A percentile compares a stretch with the other conserved stretches of the same genome.
Conservation (phyloP, 2,113 vertebrate species). For the Arvicanthis niloticus region DNA sequence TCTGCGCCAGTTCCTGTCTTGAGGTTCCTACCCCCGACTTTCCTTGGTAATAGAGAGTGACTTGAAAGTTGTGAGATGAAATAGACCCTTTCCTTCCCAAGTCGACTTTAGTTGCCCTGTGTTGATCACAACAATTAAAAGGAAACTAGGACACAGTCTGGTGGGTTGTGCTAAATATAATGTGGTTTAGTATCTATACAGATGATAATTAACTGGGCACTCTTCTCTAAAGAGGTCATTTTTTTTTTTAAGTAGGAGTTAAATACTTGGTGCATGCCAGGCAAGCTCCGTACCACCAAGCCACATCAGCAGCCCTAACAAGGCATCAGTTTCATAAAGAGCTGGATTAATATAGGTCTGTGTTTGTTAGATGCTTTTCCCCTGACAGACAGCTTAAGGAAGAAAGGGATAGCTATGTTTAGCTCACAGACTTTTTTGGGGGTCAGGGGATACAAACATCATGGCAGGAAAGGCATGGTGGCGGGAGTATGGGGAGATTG, state of each 20-base stretch:
- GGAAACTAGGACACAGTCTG: not conserved
- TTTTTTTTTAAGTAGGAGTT: not conserved
- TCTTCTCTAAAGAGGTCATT: not conserved
- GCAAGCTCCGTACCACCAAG: not conserved
- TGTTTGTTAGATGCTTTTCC: not conserved
- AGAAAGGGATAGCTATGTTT: not conserved
- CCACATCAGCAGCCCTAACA: not conserved
- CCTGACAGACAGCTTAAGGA: too few species aligned
- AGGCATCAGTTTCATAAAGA: not conserved
- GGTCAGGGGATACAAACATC: too few species aligned
- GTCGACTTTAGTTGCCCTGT: not conserved
- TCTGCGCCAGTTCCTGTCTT: not conserved
- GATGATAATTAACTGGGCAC: not conserved
- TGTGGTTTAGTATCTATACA: constrained; percentile 7
- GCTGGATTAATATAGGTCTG: not conserved
- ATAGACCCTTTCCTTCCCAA: not conserved
- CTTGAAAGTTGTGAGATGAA: not conserved
- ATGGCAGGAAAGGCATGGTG: not conserved
- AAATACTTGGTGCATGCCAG: not conserved
- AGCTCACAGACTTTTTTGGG: too few species aligned
- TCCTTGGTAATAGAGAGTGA: not conserved
- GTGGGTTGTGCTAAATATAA: not conserved
- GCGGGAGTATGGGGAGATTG: not conserved
- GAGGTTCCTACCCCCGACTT: not conserved
- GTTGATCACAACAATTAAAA: not conserved